A percentile compares a stretch with the other conserved stretches of the same genome.
phyloP scores from a whole-genome alignment of 2,113 vertebrate species.

The Anoura caudifer region DNA sequence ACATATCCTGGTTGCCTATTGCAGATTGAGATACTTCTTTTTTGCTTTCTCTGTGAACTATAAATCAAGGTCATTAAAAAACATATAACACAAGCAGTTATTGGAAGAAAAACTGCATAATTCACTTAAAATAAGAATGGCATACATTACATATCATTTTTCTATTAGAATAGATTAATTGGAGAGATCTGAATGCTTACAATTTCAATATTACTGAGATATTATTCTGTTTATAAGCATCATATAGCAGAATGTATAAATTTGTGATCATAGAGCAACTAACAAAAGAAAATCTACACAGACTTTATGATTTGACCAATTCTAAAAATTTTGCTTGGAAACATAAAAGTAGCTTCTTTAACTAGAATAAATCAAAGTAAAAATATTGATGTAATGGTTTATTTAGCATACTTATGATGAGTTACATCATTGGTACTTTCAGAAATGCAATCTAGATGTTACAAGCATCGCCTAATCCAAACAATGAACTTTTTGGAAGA shows the following conservation, averaged over 20 bases:
- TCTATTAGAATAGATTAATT: slow-evolving; percentile 33
- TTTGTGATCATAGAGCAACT: neutral
- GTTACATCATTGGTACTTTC: neutral
- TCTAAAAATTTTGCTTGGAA: neutral
- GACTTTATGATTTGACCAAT: neutral
- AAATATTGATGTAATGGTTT: neutral
- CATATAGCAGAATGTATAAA: neutral
- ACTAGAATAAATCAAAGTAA: neutral
- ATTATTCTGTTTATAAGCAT: neutral
- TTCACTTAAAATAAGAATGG: slow-evolving; percentile 22
- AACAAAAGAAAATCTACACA: neutral
- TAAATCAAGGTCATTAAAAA: slow-evolving; percentile 38
- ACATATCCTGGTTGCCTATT: neutral
- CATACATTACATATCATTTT: neutral
- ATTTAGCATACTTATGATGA: neutral
- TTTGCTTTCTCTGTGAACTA: neutral
- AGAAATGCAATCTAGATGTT: neutral
- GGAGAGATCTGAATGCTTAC: neutral
- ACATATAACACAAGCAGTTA: neutral
- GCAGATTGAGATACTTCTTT: neutral
- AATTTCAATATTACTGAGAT: slow-evolving; percentile 17
- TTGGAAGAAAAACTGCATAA: neutral
- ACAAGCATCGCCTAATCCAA: neutral
- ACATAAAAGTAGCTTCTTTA: neutral
- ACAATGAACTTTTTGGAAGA: neutral